Evolutionary conservation across 2,113 vertebrate genomes (phyloP), one percentile per base, ranked within the genome.

Genomic region (Hypomesus transpacificus): DNA sequence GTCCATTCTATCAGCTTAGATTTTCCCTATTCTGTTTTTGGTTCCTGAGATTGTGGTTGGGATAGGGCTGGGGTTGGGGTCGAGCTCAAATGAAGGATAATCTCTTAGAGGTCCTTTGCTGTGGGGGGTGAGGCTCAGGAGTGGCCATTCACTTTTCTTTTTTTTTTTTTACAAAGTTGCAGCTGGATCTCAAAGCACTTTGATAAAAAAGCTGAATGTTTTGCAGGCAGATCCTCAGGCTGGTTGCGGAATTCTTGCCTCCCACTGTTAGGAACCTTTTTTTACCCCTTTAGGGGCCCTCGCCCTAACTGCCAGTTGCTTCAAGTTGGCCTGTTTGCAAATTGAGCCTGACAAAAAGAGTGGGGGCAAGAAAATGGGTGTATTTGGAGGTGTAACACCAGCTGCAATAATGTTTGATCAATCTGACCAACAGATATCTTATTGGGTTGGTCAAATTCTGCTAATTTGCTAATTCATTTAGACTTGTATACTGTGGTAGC

Each of bases 201-300:
- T 26, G 80, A 77, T 88, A 82, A 89, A 85, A 89, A 90, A 88
- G 74, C 82, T 86, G 85, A 91, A 90, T 89, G 87, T 92, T 89
- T 88, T 89, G 87, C 79, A 86, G 86, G 84, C 88, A 84, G 87
- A 88, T 93, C 90, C 87, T 89, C 89, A 74, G 87, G 90, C 91
- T 88, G 91, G 84, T 92, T 92, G 93, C 92, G 90, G 92, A 95
- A 95, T 94, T 93, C 92, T 93, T 93, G 90, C 92, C 94, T 95
- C 90, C 89, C 91, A 94, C 92, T 91, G 80, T 92, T 92, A 91
- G 86, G 93, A 94, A 93, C 90, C 89, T 89, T 92, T 82, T 92
- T 91, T 82, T 93, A 92, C 92, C 95, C 94, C 94, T 93, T 90
- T 91, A 90, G 89, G 95, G 96, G 95, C 95, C 96, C 95, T 93